These are phyloP conservation scores for Vannuccia rotundouncinata DNA, from an alignment of 2,888 invertebrate species.

Conservation along the genomic window DNA sequence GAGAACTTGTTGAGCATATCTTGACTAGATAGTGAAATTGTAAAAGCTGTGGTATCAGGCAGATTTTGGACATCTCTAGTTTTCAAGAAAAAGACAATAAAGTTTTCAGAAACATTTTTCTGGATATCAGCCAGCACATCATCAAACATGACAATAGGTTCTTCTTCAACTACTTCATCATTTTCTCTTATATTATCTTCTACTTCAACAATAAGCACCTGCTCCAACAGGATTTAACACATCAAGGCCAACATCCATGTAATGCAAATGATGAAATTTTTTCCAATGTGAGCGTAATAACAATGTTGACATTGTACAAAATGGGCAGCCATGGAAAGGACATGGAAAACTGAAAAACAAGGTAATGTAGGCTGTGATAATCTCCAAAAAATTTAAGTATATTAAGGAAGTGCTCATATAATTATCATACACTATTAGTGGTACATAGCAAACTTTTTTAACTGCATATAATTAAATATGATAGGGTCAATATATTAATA, in stretches of 20 bases:
- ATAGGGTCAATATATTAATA: too few relatives aligned
- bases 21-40: neutral
- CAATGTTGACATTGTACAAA: neutral
- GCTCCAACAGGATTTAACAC: too few relatives aligned
- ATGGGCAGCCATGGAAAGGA: neutral
- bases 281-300: neutral
- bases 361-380: too few relatives aligned
- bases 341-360: neutral
- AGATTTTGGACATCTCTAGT: neutral
- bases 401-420: too few relatives aligned
- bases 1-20: neutral
- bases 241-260: neutral
- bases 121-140: neutral
- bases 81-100: neutral
- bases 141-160: neutral
- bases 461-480: too few relatives aligned
- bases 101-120: neutral
- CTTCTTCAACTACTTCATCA: neutral
- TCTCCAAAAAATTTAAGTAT: too few relatives aligned
- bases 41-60: neutral
- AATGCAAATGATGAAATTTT: neutral
- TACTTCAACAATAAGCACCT: neutral
- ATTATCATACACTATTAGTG: too few relatives aligned
- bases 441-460: too few relatives aligned
- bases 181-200: neutral